A percentile compares a stretch with the other conserved stretches of the same genome.
Conservation (phyloP, 2,113 vertebrate species). For the Synchiropus splendidus region DNA sequence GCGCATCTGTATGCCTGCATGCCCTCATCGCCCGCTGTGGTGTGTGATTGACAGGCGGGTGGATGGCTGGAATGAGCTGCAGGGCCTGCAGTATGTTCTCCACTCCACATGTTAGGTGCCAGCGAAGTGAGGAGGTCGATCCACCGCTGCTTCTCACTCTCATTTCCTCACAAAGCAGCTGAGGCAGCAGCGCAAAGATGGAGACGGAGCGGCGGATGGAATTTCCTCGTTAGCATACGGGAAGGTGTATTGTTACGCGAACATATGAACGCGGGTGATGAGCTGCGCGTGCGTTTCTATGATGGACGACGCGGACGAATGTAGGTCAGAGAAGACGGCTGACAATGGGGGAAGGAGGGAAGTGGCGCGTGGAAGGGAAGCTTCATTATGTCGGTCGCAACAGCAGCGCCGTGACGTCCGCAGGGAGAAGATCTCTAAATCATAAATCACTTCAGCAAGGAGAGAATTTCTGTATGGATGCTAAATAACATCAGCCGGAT, state of each 20-base stretch:
- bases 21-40: slow-evolving; percentile 9
- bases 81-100: slow-evolving; percentile 29
- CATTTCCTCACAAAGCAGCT: slow-evolving; percentile 11
- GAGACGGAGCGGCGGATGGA: too few species aligned
- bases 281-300: slow-evolving; percentile 23
- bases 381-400: slow-evolving; percentile 39
- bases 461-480: too few species aligned
- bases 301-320: slow-evolving; percentile 25
- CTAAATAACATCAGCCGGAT: too few species aligned
- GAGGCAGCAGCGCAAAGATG: neutral
- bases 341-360: slow-evolving; percentile 35
- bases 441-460: too few species aligned
- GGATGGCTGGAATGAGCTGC: slow-evolving; percentile 49
- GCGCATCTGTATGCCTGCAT: slow-evolving; percentile 6
- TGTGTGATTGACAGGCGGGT: slow-evolving; percentile 42
- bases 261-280: neutral
- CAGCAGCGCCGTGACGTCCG: neutral
- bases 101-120: slow-evolving; percentile 31
- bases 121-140: slow-evolving; percentile 9
- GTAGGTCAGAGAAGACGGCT: slow-evolving; percentile 41
- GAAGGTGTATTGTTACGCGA: too few species aligned
- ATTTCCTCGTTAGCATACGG: too few species aligned
- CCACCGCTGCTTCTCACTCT: too few species aligned
- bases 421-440: too few species aligned
- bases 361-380: slow-evolving; percentile 24